Evolutionary conservation across 2,888 invertebrate species (phyloP).

Genomic region (Noctua comes): DNA sequence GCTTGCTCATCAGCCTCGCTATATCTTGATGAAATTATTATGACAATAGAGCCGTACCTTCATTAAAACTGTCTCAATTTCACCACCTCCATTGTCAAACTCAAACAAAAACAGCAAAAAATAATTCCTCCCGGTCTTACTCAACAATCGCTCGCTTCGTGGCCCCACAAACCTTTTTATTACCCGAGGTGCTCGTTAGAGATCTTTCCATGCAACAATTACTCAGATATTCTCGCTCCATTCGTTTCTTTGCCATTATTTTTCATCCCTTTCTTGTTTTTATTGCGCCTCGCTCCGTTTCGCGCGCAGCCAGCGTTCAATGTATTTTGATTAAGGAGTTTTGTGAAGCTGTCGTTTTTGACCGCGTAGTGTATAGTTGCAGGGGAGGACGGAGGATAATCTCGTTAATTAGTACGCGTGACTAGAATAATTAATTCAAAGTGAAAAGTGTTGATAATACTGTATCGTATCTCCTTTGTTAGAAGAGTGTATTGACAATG

Average conservation of each 20-base stretch:
- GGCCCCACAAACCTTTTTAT: constrained; percentile 68
- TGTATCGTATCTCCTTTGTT: constrained; percentile 30
- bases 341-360: constrained; percentile 34
- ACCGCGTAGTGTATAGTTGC: constrained; percentile 19
- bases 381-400: constrained; percentile 53
- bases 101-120: constrained; percentile 55
- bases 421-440: constrained; percentile 61
- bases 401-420: constrained; percentile 65
- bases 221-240: constrained; percentile 78
- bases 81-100: constrained; percentile 46
- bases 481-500: constrained; percentile 11
- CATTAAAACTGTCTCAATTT: constrained; percentile 60
- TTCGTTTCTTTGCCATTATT: constrained; percentile 71
- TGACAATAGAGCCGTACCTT: constrained; percentile 34
- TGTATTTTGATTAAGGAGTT: constrained; percentile 62
- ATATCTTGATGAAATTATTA: constrained; percentile 47
- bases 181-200: constrained; percentile 77
- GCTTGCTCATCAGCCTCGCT: constrained; percentile 32
- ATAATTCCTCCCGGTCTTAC: constrained; percentile 39
- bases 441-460: constrained; percentile 44
- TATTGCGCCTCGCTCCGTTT: constrained; percentile 61
- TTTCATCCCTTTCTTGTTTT: constrained; percentile 66
- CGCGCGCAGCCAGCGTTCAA: constrained; percentile 62
- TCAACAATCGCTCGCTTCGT: constrained; percentile 57
- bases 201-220: constrained; percentile 82